phyloP scores from a whole-genome alignment of 2,113 vertebrate species.

The Solea senegalensis region DNA sequence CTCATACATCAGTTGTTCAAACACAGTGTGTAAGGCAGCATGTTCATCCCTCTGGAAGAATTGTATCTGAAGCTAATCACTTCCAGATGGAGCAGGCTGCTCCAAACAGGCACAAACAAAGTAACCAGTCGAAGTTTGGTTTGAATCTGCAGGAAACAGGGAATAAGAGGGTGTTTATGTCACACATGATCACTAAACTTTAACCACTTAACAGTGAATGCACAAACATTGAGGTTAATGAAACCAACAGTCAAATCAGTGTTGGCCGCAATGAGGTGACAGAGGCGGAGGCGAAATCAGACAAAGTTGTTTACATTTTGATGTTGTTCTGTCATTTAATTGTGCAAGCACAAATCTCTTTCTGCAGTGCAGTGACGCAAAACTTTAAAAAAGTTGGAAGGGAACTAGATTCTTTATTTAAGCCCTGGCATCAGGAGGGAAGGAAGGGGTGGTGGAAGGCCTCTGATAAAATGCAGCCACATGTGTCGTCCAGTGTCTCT shows the following conservation, averaged over 20 bases:
- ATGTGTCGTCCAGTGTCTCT: conserved; percentile 35
- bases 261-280: neutral
- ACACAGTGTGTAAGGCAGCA: neutral
- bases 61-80: conserved; percentile 12
- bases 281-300: neutral
- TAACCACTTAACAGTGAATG: neutral
- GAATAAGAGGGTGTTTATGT: neutral
- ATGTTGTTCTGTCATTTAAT: neutral
- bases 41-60: conserved; percentile 15
- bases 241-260: neutral
- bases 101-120: conserved; percentile 49
- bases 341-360: neutral
- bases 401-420: conserved; percentile 3
- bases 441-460: neutral
- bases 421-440: conserved; percentile 13
- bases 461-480: conserved; percentile 41
- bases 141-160: neutral
- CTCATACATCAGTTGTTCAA: neutral
- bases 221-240: too few species aligned
- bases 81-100: conserved; percentile 54
- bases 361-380: neutral
- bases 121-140: neutral
- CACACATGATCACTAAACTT: neutral
- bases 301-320: neutral
- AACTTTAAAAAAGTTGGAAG: neutral